phyloP scores from a whole-genome alignment of 2,113 vertebrate genomes.

The Zosterops lateralis region DNA sequence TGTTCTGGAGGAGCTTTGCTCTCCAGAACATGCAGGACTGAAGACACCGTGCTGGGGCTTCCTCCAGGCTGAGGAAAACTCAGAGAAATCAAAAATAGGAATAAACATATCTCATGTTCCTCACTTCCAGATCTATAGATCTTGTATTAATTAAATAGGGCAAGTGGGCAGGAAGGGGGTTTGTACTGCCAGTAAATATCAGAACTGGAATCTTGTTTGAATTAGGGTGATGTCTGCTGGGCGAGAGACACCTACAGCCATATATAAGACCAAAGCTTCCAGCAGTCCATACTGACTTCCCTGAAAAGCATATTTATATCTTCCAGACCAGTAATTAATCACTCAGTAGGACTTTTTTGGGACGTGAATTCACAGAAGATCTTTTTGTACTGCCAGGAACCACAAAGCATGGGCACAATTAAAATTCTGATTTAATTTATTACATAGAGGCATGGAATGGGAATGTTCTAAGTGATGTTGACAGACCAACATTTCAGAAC shows the following conservation, averaged over 20 bases:
- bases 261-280: conserved; percentile 65
- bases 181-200: not conserved
- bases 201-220: conserved; percentile 78
- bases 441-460: conserved; percentile 64
- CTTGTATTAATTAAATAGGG: conserved; percentile 21
- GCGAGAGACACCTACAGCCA: conserved; percentile 70
- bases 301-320: conserved; percentile 83
- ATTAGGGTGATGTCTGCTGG: conserved; percentile 75
- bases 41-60: not conserved
- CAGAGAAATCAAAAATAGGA: not conserved
- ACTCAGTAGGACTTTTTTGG: conserved; percentile 73
- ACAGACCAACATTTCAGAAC: conserved; percentile 72
- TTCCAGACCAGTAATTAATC: conserved; percentile 86
- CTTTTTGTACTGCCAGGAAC: conserved; percentile 81
- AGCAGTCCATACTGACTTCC: conserved; percentile 74
- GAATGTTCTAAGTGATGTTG: conserved; percentile 76
- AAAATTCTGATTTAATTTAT: conserved; percentile 84
- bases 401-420: conserved; percentile 80
- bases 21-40: not conserved
- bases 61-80: not conserved
- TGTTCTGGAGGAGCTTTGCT: not conserved
- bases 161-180: not conserved
- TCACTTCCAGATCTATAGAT: not conserved
- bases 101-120: not conserved
- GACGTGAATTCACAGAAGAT: conserved; percentile 73